These are phyloP conservation scores for Tragelaphus strepsiceros DNA, from an alignment of 2,113 vertebrate species.

Conservation along the genomic window DNA sequence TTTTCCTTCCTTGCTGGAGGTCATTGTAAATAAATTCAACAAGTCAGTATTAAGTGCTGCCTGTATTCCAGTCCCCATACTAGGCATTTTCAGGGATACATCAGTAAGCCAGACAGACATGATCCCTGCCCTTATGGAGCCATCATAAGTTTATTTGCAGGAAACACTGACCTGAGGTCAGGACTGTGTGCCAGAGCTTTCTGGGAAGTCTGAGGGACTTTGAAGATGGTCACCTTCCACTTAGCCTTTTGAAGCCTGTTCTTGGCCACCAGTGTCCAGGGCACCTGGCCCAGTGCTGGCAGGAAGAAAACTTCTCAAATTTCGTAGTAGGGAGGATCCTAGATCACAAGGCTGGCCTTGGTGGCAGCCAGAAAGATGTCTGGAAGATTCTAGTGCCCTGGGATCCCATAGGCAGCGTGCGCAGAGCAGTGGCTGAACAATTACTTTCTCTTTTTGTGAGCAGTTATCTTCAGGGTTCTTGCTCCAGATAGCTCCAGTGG, in stretches of 20 bases:
- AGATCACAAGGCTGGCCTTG: constrained; percentile 61
- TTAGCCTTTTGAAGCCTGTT: constrained; percentile 67
- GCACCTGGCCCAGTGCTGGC: constrained; percentile 57
- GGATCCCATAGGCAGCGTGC: background rate
- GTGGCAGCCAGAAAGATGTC: constrained; percentile 57
- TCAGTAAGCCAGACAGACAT: background rate
- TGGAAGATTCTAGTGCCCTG: constrained; percentile 47
- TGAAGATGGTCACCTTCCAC: constrained; percentile 67
- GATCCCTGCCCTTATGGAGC: constrained; percentile 37
- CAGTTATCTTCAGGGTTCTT: background rate
- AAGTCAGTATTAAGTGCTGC: background rate
- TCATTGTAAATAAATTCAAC: background rate
- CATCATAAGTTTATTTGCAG: constrained; percentile 44
- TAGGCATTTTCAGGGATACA: background rate
- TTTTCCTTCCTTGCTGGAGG: background rate
- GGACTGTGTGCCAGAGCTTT: constrained; percentile 57
- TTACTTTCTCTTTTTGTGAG: background rate
- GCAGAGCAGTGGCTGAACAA: background rate
- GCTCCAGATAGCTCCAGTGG: background rate
- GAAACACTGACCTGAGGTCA: constrained; percentile 60
- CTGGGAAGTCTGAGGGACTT: constrained; percentile 61
- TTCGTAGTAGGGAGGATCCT: constrained; percentile 22
- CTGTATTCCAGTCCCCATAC: background rate
- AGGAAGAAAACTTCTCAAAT: constrained; percentile 54
- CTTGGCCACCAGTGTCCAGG: constrained; percentile 37